These are phyloP conservation scores for Neuroterus valhalla DNA, from an alignment of 1,140 invertebrate species.

Conservation along the genomic window DNA sequence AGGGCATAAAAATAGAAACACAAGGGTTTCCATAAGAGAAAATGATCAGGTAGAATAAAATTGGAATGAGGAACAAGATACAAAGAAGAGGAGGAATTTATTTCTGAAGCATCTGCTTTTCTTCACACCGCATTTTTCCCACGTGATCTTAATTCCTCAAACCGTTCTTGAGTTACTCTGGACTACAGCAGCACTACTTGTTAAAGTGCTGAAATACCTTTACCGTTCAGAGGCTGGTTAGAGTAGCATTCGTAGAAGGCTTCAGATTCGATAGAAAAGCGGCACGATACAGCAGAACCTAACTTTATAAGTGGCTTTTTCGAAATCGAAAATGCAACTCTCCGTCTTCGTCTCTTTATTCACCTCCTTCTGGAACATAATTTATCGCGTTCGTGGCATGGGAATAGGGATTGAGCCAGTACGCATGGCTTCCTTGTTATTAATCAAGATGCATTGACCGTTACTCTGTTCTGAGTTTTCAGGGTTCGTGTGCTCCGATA, in stretches of 20 bases:
- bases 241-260: conserved; percentile 5
- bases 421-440: conserved; percentile 62
- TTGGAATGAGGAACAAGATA: too few relatives aligned
- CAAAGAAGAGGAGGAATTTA: background rate
- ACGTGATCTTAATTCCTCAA: background rate
- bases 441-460: conserved; percentile 61
- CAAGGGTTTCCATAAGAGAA: too few relatives aligned
- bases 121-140: background rate
- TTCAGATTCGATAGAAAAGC: conserved; percentile 7
- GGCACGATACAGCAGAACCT: background rate
- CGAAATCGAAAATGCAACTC: conserved; percentile 34
- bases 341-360: conserved; percentile 38
- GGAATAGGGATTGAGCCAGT: conserved; percentile 49
- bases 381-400: conserved; percentile 48
- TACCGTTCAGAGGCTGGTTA: conserved; percentile 17
- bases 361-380: conserved; percentile 43
- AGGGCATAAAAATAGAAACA: too few relatives aligned
- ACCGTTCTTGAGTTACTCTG: too few relatives aligned
- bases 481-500: conserved; percentile 46
- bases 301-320: conserved; percentile 25
- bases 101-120: background rate
- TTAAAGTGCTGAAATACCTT: conserved; percentile 6
- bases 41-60: too few relatives aligned
- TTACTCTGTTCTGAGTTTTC: conserved; percentile 48
- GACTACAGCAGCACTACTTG: background rate